Conservation (phyloP, 2,113 vertebrate genomes). For the Amblyornis subalaris region DNA sequence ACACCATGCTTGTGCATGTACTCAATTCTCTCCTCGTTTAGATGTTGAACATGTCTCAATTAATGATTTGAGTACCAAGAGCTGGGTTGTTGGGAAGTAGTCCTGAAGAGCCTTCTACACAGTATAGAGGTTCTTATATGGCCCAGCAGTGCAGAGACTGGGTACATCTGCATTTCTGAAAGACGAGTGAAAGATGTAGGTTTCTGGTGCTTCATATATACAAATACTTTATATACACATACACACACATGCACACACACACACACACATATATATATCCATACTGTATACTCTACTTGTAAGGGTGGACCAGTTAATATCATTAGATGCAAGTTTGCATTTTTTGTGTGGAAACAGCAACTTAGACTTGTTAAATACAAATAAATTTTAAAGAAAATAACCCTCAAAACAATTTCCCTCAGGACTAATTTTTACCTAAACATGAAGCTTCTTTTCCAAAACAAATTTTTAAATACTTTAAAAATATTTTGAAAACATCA, state of each 20-base stretch:
- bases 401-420: background rate
- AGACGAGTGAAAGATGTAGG: accelerated
- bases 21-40: background rate
- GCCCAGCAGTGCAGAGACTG: background rate
- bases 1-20: background rate
- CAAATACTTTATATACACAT: too few relatives aligned
- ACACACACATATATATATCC: too few relatives aligned
- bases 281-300: background rate
- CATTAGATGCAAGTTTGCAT: background rate
- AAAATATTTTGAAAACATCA: background rate
- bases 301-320: background rate
- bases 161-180: background rate
- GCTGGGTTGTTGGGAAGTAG: background rate
- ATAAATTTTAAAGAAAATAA: background rate
- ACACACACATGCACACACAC: too few relatives aligned
- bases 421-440: background rate
- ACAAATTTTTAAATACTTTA: background rate
- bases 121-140: background rate
- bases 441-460: background rate
- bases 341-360: background rate
- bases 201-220: background rate
- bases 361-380: background rate
- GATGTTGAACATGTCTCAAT: accelerated
- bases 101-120: background rate
- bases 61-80: background rate